Conservation (phyloP, 2,888 invertebrate genomes). For the Andrena minutula region DNA sequence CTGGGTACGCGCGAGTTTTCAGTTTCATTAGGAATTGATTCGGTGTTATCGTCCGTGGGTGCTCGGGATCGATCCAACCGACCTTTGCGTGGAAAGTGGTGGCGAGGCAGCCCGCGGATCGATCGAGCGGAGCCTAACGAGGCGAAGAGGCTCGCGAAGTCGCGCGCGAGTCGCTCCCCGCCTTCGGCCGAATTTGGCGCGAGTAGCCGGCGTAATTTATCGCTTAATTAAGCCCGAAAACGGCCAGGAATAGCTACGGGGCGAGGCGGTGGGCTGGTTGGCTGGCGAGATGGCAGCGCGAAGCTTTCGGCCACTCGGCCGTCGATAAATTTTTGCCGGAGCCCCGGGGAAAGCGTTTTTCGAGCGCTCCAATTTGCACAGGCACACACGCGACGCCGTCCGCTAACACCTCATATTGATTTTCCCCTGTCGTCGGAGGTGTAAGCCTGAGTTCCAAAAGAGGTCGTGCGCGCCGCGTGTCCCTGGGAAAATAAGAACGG, state of each 20-base stretch:
- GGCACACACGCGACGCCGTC: slow-evolving; percentile 37
- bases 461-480: slow-evolving; percentile 45
- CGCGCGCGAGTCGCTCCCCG: not conserved
- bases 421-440: slow-evolving; percentile 41
- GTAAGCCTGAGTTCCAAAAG: slow-evolving; percentile 62
- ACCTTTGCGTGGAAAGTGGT: not conserved
- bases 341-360: slow-evolving; percentile 27
- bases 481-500: slow-evolving; percentile 46
- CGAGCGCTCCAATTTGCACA: slow-evolving; percentile 3
- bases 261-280: not conserved
- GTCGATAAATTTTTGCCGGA: slow-evolving; percentile 18
- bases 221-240: slow-evolving; percentile 43
- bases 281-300: not conserved
- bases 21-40: not conserved
- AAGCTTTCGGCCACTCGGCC: slow-evolving; percentile 16
- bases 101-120: not conserved
- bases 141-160: not conserved
- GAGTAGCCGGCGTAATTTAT: slow-evolving; percentile 21
- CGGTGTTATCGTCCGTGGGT: not conserved
- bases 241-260: slow-evolving; percentile 21
- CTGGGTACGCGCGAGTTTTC: no score
- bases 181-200: slow-evolving; percentile 9
- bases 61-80: not conserved
- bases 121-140: not conserved
- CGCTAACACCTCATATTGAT: slow-evolving; percentile 59